A percentile compares a stretch with the other conserved stretches of the same genome.
Conservation (phyloP, 2,888 invertebrate species). For the Mythimna impura region DNA sequence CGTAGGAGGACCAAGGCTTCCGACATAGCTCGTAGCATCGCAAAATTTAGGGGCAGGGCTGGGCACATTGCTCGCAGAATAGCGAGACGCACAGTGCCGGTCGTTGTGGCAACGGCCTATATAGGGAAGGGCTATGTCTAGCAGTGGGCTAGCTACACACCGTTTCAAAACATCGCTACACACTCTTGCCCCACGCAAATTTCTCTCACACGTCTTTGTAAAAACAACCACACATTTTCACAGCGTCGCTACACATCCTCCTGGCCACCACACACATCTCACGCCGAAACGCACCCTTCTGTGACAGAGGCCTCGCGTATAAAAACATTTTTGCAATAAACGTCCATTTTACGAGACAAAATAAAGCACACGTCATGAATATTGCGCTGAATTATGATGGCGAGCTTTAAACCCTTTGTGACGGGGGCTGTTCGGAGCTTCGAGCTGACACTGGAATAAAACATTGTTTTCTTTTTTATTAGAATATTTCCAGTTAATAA, state of each 20-base stretch:
- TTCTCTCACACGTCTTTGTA: background rate
- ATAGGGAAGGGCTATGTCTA: too few species aligned
- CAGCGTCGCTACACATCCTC: background rate
- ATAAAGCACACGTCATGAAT: constrained; percentile 50
- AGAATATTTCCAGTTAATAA: constrained; percentile 12
- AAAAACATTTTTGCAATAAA: constrained; percentile 57
- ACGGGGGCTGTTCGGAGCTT: constrained; percentile 25
- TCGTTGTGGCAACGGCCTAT: too few species aligned
- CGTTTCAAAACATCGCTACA: too few species aligned
- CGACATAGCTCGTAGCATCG: too few species aligned
- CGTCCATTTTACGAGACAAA: constrained; percentile 45
- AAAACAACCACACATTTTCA: background rate
- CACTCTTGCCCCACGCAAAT: too few species aligned
- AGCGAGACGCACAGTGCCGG: too few species aligned
- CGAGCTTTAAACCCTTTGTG: constrained; percentile 41
- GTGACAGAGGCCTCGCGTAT: constrained; percentile 18
- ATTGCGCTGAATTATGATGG: constrained; percentile 42
- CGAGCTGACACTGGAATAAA: constrained; percentile 23
- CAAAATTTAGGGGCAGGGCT: too few species aligned
- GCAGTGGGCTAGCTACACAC: too few species aligned
- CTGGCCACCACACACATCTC: constrained; percentile 1
- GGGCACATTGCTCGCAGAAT: too few species aligned
- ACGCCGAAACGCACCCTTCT: background rate
- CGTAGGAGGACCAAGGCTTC: too few species aligned
- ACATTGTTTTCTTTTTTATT: constrained; percentile 31